Evolutionary conservation across 2,888 invertebrate species (phyloP), one percentile per base, ranked within the genome.

Genomic region (Amitus sp.): DNA sequence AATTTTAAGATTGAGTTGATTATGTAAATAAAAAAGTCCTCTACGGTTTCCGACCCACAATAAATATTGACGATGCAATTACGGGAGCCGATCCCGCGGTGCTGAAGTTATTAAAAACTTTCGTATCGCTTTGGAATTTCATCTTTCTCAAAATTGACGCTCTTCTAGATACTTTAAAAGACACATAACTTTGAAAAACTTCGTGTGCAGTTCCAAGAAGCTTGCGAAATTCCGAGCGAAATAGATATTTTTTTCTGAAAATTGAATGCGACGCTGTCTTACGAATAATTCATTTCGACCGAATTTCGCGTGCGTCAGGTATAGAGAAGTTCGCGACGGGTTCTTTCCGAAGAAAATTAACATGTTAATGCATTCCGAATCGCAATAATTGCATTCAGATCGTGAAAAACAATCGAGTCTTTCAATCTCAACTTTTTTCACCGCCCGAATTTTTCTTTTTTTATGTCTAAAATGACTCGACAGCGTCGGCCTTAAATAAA

Each of bases 401-500:
- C 42, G 20, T 2, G 42, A 42, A 42, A 42, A 42, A 42, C 42
- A 42, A 20, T 42, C 42, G 42, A 17, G 33, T n/a, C n/a, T n/a
- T n/a, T n/a, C n/a, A n/a, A n/a, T n/a, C n/a, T n/a, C n/a, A 12
- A 33, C 12, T 37, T 30, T 3, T 10, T n/a, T 13, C 15, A 4
- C 13, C 39, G 2, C 18, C 39, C 15, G 39, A 17, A 4, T 4
- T 10, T 39, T 42, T 34, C 10, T 34, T 9, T 10, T 34, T 23
- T 23, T 52, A 52, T 42, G 48, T 52, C 45, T 52, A 28, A 56
- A 62, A 62, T 62, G 40, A 56, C 49, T 62, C 46, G 49, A 56
- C 49, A 30, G 18, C 13, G n/a, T 39, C 17, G 19, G 52, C 47
- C 52, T 62, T 62, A 52, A 56, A 62, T 62, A 56, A 62, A 58